Base-by-base conservation (phyloP, 2,797 vertebrate genomes). In the Aselliscus stoliczkanus region DNA sequence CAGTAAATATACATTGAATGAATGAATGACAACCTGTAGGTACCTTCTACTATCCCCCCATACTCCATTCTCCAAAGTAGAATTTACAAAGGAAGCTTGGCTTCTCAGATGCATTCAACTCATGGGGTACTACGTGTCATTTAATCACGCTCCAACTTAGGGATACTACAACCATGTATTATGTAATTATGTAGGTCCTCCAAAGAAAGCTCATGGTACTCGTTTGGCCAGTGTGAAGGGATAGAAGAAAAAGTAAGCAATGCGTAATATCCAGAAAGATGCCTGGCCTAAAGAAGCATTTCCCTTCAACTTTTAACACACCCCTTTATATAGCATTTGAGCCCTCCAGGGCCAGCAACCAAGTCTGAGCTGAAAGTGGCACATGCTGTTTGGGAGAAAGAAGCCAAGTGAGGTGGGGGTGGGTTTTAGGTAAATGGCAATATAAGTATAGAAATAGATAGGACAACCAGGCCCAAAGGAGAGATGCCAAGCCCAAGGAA, bases 391-490 rank as follows among this genome's bases (percentile, higher is more conserved):
- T 82, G 54, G 54, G 54, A 93, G 65, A 90, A 37, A 96, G 37
- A 92, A 95, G 58, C 60, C 72, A 20, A 14, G 52, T 20, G 52
- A 54, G 18, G 52, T 54, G 52, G 20, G 52, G 52, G 7, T 54
- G 17, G 52, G 4, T 54, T 54, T 4, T 54, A 54, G 52, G 52
- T 54, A 54, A 54, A 54, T 54, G 52, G 54, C 39, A 84, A 58
- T 84, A 86, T 83, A 96, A 95, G 95, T 50, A 94, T 11, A 90
- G 54, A 93, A 91, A 92, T 44, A 80, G 69, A 92, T 31, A 69
- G 82, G 75, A 89, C 76, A 85, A 95, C 62, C 58, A 77, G 42
- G 47, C 52, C 44, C 52, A 83, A 44, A 70, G 73, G 65, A 94
- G 15, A 80, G 42, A 89, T 34, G 60, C 95, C 95, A 93, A 94